Conservation (phyloP, 2,113 vertebrate genomes). For the Pampusana beccarii region DNA sequence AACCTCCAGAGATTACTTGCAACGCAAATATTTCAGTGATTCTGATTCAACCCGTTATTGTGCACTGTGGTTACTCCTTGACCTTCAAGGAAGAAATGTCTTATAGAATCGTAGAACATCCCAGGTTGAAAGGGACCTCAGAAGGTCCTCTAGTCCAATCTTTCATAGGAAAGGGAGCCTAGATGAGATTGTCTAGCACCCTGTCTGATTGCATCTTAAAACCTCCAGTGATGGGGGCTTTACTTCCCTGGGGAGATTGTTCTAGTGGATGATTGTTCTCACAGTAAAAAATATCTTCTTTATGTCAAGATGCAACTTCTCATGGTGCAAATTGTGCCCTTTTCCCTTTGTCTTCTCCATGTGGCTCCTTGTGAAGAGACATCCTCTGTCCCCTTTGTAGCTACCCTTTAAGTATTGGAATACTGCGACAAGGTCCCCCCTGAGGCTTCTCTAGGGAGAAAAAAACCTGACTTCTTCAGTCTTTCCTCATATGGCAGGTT, state of each 20-base stretch:
- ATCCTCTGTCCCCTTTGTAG: neutral
- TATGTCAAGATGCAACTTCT: neutral
- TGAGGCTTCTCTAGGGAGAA: too few relatives aligned
- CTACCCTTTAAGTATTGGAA: neutral
- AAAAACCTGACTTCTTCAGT: neutral
- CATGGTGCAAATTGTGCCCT: neutral
- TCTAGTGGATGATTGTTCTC: neutral
- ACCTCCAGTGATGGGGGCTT: neutral
- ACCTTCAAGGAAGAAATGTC: neutral
- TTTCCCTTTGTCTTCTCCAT: neutral
- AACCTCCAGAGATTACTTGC: neutral
- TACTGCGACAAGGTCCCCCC: neutral
- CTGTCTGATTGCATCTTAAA: neutral
- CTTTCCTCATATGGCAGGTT: rapidly evolving
- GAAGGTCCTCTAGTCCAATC: neutral
- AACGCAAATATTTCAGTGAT: neutral
- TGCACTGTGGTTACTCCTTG: neutral
- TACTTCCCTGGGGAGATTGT: neutral
- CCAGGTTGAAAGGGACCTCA: neutral
- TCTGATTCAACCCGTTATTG: rapidly evolving
- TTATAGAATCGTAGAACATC: neutral
- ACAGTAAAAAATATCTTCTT: neutral
- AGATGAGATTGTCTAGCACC: neutral
- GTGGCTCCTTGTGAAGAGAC: neutral
- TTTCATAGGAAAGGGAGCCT: neutral